Percentiles rank a stretch among this genome's conserved stretches.
Evolutionary conservation across 2,888 invertebrate genomes (phyloP).

Genomic region (Masnerella sp.): DNA sequence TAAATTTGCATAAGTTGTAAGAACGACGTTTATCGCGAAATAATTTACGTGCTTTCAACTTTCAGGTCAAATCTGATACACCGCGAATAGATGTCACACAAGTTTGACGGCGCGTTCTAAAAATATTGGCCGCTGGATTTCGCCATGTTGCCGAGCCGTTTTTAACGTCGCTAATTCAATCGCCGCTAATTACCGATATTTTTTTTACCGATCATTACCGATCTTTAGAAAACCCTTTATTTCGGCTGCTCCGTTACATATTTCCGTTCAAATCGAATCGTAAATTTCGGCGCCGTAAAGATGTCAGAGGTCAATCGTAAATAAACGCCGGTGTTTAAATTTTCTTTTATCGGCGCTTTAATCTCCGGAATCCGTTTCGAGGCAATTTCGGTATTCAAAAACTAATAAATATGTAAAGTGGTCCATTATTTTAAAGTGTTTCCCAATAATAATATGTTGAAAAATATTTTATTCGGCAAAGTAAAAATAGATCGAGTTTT

Average conservation of each 20-base stretch:
- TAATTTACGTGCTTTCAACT: constrained; percentile 29
- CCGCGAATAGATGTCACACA: background rate
- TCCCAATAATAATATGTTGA: too few species aligned
- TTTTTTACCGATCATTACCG: background rate
- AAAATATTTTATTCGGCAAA: too few species aligned
- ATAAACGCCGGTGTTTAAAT: constrained; percentile 11
- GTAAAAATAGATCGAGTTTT: background rate
- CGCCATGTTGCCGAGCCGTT: background rate
- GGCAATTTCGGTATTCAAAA: background rate
- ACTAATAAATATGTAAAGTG: background rate
- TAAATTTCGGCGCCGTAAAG: constrained; percentile 21
- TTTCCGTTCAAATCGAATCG: constrained; percentile 10
- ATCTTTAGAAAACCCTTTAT: background rate
- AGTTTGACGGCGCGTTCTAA: constrained; percentile 20
- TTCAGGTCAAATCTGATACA: constrained; percentile 17
- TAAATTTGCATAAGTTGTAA: too few species aligned
- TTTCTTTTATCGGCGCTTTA: constrained; percentile 6
- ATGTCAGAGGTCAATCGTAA: constrained; percentile 20
- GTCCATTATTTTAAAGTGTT: too few species aligned
- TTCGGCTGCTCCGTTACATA: background rate
- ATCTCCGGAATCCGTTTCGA: background rate
- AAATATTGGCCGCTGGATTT: constrained; percentile 4
- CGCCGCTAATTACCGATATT: background rate
- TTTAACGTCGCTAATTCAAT: too few species aligned
- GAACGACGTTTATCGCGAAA: too few species aligned